Evolutionary conservation across 2,888 invertebrate genomes (phyloP).

Genomic region (Neocrepidodera transversa): DNA sequence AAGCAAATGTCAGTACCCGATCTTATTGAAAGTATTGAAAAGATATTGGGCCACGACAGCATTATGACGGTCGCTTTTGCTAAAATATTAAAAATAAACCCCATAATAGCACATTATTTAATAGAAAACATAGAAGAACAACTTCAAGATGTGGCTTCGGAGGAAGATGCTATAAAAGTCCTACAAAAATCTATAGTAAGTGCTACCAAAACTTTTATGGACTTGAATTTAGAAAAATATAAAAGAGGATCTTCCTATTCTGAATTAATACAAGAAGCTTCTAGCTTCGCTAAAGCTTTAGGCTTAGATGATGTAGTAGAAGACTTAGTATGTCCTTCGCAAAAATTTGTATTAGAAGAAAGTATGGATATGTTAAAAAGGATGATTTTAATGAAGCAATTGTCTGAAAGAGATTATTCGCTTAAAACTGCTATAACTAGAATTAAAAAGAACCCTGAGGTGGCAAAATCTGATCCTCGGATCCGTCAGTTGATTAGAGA

Average conservation of each 20-base stretch:
- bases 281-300: constrained; percentile 73
- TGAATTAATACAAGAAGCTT: constrained; percentile 69
- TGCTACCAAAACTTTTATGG: constrained; percentile 70
- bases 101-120: constrained; percentile 67
- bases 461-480: constrained; percentile 73
- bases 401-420: constrained; percentile 72
- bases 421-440: constrained; percentile 69
- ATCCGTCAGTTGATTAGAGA: constrained; percentile 75
- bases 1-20: constrained; percentile 57
- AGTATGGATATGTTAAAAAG: constrained; percentile 72
- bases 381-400: constrained; percentile 73
- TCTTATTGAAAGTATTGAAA: constrained; percentile 69
- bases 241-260: constrained; percentile 57
- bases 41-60: constrained; percentile 69
- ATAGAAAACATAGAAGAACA: constrained; percentile 68
- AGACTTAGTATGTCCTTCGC: constrained; percentile 52
- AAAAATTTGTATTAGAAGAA: constrained; percentile 57
- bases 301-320: constrained; percentile 71
- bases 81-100: constrained; percentile 68
- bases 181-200: constrained; percentile 73
- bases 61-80: constrained; percentile 69
- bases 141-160: constrained; percentile 67
- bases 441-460: constrained; percentile 70
- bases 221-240: constrained; percentile 64
- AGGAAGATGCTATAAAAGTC: constrained; percentile 70